A percentile compares a stretch with the other conserved stretches of the same genome.
Evolutionary conservation across 2,113 vertebrate species (phyloP).

Genomic region (Daphoenositta chrysoptera): DNA sequence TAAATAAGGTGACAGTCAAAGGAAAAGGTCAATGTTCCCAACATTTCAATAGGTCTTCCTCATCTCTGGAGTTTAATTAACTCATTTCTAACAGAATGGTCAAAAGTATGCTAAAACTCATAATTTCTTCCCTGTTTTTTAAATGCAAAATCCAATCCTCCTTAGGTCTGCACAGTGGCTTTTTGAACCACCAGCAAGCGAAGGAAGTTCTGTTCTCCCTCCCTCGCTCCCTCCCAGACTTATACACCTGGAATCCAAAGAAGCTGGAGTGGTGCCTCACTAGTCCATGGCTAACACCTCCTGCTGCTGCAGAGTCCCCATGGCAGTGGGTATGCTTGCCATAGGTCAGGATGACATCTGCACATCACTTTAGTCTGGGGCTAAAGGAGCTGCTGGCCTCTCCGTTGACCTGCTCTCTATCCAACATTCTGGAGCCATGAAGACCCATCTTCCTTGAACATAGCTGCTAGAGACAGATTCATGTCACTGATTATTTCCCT

Average conservation of each 20-base stretch:
- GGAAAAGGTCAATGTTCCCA: slow-evolving; percentile 44
- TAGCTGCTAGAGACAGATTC: not conserved
- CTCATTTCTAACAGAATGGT: slow-evolving; percentile 18
- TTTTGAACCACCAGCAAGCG: not conserved
- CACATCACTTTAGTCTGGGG: not conserved
- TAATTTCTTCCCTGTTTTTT: not conserved
- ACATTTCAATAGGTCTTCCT: slow-evolving; percentile 19
- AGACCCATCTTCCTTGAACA: not conserved
- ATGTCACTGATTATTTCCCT: not conserved
- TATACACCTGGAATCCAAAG: not conserved
- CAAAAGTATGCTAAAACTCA: slow-evolving; percentile 13
- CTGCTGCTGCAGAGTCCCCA: rapidly evolving
- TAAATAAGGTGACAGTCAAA: slow-evolving; percentile 56
- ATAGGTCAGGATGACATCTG: not conserved
- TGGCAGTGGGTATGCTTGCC: not conserved
- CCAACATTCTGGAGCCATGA: not conserved
- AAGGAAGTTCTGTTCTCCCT: not conserved
- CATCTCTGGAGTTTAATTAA: slow-evolving; percentile 64
- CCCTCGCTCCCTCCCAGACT: not conserved
- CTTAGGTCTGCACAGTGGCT: not conserved
- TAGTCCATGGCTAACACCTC: not conserved
- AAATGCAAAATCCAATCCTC: slow-evolving; percentile 18
- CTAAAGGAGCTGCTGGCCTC: not conserved
- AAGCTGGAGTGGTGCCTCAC: not conserved
- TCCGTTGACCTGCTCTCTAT: not conserved